phyloP scores from a whole-genome alignment of 2,113 vertebrate species.

The Chlorodrepanis virens region DNA sequence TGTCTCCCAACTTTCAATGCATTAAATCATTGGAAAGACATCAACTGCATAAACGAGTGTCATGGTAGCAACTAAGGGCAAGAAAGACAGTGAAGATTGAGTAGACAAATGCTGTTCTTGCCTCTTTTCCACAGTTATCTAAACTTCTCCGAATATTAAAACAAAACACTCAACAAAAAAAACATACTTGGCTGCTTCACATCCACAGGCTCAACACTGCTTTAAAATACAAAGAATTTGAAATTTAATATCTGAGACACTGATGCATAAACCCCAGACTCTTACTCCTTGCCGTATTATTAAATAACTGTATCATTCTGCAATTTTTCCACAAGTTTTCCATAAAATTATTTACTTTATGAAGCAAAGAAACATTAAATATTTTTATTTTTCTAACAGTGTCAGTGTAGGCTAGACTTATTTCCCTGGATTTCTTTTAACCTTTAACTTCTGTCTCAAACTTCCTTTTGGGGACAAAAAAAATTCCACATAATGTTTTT shows the following conservation, averaged over 20 bases:
- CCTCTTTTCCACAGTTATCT: background rate
- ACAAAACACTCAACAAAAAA: background rate
- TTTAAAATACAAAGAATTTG: background rate
- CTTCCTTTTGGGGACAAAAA: background rate
- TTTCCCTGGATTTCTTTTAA: background rate
- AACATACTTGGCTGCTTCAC: background rate
- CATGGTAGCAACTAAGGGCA: background rate
- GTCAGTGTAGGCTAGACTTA: background rate
- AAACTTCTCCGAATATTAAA: background rate
- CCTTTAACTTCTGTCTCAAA: background rate
- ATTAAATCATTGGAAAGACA: background rate
- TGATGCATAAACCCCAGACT: background rate
- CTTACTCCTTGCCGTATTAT: background rate
- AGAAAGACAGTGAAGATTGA: background rate
- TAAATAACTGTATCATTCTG: background rate
- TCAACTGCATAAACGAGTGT: background rate
- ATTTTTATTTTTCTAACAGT: background rate
- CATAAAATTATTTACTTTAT: background rate
- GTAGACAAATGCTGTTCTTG: background rate
- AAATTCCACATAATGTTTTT: background rate
- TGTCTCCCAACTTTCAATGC: background rate
- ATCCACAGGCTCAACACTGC: background rate
- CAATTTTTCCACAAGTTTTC: background rate
- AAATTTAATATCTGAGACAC: background rate
- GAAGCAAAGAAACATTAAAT: background rate